phyloP scores from a whole-genome alignment of 1,140 invertebrate species.

The Helicoverpa armigera region DNA sequence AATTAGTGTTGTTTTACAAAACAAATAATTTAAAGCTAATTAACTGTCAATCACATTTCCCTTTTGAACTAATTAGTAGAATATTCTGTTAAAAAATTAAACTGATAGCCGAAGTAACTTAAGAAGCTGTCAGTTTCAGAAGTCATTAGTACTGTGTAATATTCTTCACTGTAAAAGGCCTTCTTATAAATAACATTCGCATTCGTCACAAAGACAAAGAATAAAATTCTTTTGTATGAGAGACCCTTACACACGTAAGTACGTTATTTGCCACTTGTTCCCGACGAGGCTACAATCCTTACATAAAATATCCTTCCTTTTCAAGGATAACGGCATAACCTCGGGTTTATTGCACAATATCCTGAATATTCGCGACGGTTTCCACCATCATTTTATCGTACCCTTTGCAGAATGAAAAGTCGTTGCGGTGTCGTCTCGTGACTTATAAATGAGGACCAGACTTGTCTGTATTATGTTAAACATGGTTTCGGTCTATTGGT shows the following conservation, averaged over 20 bases:
- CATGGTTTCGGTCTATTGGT: constrained; percentile 37
- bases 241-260: constrained; percentile 11
- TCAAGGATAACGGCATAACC: constrained; percentile 19
- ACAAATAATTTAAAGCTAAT: too few species aligned
- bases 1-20: too few species aligned
- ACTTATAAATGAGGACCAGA: neutral
- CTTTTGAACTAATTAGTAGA: too few species aligned
- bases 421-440: constrained; percentile 22
- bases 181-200: neutral
- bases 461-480: constrained; percentile 43
- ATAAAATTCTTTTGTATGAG: neutral
- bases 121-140: too few species aligned
- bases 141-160: too few species aligned
- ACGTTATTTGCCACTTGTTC: constrained; percentile 2
- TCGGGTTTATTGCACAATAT: constrained; percentile 13
- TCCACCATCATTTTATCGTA: neutral
- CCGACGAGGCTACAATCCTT: neutral
- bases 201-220: neutral
- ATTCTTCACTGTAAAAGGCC: too few species aligned
- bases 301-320: constrained; percentile 1
- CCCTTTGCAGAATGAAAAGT: neutral
- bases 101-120: too few species aligned
- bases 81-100: too few species aligned
- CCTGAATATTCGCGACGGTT: neutral
- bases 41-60: too few species aligned